Evolutionary conservation across 1,140 invertebrate species (phyloP).

Genomic region (Cardiocondyla obscurior): DNA sequence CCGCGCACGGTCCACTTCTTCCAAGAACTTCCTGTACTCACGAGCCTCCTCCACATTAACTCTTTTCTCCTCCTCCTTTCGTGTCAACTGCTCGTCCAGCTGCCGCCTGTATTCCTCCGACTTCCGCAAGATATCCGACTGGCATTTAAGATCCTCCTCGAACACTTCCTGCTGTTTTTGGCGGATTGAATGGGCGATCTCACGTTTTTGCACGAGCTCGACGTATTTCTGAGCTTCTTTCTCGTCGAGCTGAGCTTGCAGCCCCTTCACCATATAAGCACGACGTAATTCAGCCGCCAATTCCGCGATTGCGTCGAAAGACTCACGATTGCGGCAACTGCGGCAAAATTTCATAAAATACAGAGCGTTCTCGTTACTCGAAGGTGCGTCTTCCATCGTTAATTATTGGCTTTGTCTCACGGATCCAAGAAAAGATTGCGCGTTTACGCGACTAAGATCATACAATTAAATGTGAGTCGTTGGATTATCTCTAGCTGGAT

Average conservation of each 20-base stretch:
- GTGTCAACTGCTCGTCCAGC: constrained; percentile 67
- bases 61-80: constrained; percentile 56
- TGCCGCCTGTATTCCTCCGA: constrained; percentile 57
- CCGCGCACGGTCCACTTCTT: constrained; percentile 63
- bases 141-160: constrained; percentile 10
- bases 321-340: constrained; percentile 49
- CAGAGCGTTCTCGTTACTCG: constrained; percentile 1
- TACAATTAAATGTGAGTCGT: not conserved
- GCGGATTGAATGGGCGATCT: constrained; percentile 33
- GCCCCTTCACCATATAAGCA: constrained; percentile 73
- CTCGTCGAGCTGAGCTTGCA: constrained; percentile 72
- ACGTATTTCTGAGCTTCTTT: constrained; percentile 60
- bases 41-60: constrained; percentile 53
- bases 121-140: not conserved
- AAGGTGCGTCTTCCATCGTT: not conserved
- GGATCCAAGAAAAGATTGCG: not conserved
- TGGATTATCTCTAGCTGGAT: not conserved
- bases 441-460: not conserved
- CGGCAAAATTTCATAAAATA: not conserved
- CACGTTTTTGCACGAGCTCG: constrained; percentile 58
- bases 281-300: constrained; percentile 72
- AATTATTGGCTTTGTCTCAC: not conserved
- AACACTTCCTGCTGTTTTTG: constrained; percentile 1
- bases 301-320: constrained; percentile 58
- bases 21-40: constrained; percentile 64